Evolutionary conservation across 2,113 vertebrate species (phyloP).

Genomic region (Pteruthius melanotis): DNA sequence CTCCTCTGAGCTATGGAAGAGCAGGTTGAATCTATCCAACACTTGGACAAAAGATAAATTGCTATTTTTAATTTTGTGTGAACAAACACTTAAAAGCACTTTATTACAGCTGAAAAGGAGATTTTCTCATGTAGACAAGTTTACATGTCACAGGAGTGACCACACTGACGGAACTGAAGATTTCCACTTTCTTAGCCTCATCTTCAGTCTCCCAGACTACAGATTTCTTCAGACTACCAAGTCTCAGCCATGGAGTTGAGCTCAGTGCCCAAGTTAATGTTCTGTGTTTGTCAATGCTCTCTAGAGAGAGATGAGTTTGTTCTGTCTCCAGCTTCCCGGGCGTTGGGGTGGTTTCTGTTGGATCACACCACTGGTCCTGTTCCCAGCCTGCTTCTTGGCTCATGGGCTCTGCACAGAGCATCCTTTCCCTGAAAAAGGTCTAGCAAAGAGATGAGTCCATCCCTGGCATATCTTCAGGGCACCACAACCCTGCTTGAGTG

Average conservation of each 20-base stretch:
- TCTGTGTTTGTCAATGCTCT: neutral
- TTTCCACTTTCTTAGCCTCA: neutral
- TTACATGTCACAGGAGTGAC: neutral
- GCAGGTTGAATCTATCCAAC: neutral
- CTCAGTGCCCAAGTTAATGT: neutral
- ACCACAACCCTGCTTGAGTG: accelerated
- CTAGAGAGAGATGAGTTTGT: neutral
- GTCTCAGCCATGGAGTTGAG: neutral
- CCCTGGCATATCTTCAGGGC: accelerated
- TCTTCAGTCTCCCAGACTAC: neutral
- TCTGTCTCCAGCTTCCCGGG: neutral
- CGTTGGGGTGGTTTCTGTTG: accelerated
- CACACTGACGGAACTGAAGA: neutral
- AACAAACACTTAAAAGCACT: neutral
- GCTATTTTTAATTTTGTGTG: neutral
- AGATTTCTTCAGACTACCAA: neutral
- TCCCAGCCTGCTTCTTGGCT: neutral
- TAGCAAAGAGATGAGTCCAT: no score
- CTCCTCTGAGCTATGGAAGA: neutral
- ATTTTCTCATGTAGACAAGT: neutral
- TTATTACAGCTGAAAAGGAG: neutral
- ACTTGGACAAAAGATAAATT: accelerated
- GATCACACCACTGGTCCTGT: accelerated
- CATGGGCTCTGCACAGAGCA: accelerated
- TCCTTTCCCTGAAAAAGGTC: neutral